Evolutionary conservation across 2,797 vertebrate species (phyloP), one percentile per base, ranked within the genome.

Genomic region (Sebastes melanostomus): DNA sequence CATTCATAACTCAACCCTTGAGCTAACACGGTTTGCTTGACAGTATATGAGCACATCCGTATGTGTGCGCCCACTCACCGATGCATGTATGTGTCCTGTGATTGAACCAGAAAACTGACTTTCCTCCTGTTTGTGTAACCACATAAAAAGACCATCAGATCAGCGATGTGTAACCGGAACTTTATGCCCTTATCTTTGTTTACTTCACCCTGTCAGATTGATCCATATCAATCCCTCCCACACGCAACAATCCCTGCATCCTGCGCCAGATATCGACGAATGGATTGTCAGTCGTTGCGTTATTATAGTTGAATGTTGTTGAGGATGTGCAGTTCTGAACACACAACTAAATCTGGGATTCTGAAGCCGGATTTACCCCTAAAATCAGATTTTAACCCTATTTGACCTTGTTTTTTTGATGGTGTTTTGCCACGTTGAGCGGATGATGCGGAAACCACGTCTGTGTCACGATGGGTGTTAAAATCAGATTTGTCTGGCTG

Each of bases 121-220:
- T 62, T 32, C 36, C 18, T 52, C 32, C 66, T 32, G 7, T 77
- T 84, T 83, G 72, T 85, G 80, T 67, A 86, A 80, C 60, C 25
- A 78, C 70, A 74, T 27, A 22, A 72, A 75, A 75, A 66, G 52
- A 75, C 70, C 71, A 86, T 89, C 66, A 80, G 72, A 83, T 84
- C 69, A 18, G 50, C 66, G 66, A 83, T 80, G 75, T 81, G 72
- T 75, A 84, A 80, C 87, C 73, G 71, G 80, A 66, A 83, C 75
- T 79, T 61, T 86, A 85, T 80, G 30, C 69, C 81, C 80, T 82
- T 88, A 87, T 82, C 76, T 91, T 83, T 90, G 90, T 89, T 92
- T 88, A 86, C 80, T 80, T 80, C 81, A 77, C 75, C 84, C 70
- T 69, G 79, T 71, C 61, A 87, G 63, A 86, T 87, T 90, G 89